Conservation (phyloP, 2,113 vertebrate genomes). For the Syngnathus typhle region DNA sequence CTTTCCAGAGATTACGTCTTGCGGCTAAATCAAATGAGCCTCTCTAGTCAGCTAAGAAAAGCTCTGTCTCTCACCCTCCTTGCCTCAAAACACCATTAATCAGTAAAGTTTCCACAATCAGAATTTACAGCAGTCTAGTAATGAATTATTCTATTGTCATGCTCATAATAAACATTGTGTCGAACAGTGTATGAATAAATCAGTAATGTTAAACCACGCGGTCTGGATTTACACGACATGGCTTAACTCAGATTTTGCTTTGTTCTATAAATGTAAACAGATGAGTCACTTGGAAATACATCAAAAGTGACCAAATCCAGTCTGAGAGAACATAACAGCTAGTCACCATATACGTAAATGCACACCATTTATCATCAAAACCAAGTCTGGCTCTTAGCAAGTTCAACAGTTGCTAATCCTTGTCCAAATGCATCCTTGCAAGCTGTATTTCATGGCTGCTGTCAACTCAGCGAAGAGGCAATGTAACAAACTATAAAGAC, state of each 20-base stretch:
- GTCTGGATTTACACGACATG: background rate
- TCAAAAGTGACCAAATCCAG: background rate
- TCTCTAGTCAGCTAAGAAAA: background rate
- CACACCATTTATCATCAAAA: conserved; percentile 5
- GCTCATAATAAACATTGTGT: background rate
- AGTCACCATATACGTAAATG: background rate
- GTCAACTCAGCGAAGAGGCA: conserved; percentile 22
- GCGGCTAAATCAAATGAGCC: background rate
- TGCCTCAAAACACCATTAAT: background rate
- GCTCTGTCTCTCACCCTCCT: background rate
- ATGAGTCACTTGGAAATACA: background rate
- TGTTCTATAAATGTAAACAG: background rate
- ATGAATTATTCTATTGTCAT: background rate
- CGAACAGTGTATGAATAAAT: background rate
- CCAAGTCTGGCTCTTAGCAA: conserved; percentile 13
- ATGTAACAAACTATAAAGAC: conserved; percentile 21
- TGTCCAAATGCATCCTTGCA: conserved; percentile 8
- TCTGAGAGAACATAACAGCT: background rate
- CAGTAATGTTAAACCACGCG: background rate
- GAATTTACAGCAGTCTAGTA: background rate
- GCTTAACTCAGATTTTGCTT: background rate
- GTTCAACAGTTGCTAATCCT: conserved; percentile 33
- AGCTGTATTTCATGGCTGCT: conserved; percentile 12
- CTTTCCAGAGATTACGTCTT: no score
- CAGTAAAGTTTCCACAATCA: background rate